Percentiles rank a stretch among this genome's conserved stretches.
These are phyloP conservation scores for Alcedo atthis DNA, from an alignment of 2,797 vertebrate genomes.

Conservation along the genomic window DNA sequence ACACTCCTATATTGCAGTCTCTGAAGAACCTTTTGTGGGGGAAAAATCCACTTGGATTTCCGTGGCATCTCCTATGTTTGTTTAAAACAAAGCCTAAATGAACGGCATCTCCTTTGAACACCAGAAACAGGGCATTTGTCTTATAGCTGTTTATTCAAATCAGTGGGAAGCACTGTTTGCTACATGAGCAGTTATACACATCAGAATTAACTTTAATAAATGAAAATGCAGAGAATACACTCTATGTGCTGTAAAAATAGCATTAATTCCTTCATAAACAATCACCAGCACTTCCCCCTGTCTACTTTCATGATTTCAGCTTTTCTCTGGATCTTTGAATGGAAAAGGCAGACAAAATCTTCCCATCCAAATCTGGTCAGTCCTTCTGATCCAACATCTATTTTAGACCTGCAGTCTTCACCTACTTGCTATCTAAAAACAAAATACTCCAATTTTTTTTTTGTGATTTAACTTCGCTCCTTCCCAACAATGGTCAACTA, in stretches of 20 bases:
- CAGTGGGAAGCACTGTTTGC: neutral
- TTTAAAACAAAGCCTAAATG: neutral
- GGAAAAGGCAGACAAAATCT: neutral
- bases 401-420: neutral
- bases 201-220: neutral
- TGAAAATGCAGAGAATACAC: neutral
- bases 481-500: neutral
- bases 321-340: neutral
- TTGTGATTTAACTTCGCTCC: neutral
- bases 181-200: neutral
- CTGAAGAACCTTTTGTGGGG: neutral
- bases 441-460: neutral
- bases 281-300: neutral
- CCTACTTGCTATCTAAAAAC: neutral
- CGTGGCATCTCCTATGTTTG: neutral
- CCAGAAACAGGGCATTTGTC: accelerated
- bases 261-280: neutral
- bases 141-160: neutral
- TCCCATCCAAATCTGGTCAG: neutral
- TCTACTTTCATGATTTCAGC: neutral
- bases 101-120: neutral
- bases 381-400: neutral
- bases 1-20: neutral
- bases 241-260: neutral
- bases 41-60: neutral